Evolutionary conservation across 1,140 invertebrate genomes (phyloP).

Genomic region (Armadillidium nasatum): DNA sequence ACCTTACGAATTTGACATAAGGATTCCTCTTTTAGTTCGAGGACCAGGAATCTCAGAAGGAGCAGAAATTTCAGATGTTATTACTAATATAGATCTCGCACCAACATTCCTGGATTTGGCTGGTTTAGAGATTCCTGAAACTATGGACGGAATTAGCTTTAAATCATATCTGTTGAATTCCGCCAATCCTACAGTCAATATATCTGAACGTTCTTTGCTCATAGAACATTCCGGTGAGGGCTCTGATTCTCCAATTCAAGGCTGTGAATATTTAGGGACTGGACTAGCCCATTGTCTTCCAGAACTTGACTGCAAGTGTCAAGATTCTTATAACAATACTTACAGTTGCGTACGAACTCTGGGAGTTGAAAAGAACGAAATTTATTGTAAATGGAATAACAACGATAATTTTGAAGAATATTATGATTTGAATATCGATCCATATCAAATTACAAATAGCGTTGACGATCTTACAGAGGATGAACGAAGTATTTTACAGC

Average conservation of each 20-base stretch:
- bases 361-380: constrained; percentile 54
- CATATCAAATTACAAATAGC: constrained; percentile 65
- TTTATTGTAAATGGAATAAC: constrained; percentile 72
- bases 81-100: constrained; percentile 71
- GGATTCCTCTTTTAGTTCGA: constrained; percentile 69
- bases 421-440: constrained; percentile 63
- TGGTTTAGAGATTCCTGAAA: not conserved
- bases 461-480: constrained; percentile 30
- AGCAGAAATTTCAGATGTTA: constrained; percentile 53
- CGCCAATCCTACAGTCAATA: not conserved
- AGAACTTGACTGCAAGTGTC: constrained; percentile 68
- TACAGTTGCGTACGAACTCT: constrained; percentile 67
- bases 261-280: constrained; percentile 38
- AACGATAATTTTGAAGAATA: constrained; percentile 62
- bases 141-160: constrained; percentile 18
- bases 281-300: constrained; percentile 59
- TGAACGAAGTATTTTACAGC: not conserved
- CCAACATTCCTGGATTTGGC: constrained; percentile 71
- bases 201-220: constrained; percentile 54
- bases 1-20: constrained; percentile 79
- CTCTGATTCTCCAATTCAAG: constrained; percentile 48
- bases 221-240: constrained; percentile 72
- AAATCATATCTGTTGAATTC: not conserved
- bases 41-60: constrained; percentile 63
- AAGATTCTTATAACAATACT: constrained; percentile 76